phyloP scores from a whole-genome alignment of 2,797 vertebrate genomes.

The Acanthornis magna region DNA sequence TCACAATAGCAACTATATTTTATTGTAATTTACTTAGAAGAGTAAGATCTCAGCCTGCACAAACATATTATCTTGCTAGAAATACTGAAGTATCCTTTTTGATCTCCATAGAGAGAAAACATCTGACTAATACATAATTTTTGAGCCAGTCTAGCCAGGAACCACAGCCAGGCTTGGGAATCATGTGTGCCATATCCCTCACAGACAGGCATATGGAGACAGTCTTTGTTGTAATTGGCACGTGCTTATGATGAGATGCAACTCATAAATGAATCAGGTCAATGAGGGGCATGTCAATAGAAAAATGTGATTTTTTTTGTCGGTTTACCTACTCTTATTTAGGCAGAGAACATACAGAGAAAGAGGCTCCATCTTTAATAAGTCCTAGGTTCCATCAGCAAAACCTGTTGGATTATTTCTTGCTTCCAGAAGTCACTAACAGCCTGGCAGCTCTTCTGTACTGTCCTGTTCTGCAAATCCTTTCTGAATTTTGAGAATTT shows the following conservation, averaged over 20 bases:
- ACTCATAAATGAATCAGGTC: neutral
- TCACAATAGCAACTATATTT: neutral
- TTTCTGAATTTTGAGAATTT: neutral
- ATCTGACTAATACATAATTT: neutral
- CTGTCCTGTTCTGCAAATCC: neutral
- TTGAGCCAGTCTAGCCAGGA: neutral
- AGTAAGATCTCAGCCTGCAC: neutral
- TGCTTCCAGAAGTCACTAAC: neutral
- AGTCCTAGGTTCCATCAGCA: neutral
- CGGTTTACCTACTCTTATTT: neutral
- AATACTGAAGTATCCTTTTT: neutral
- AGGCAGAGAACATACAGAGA: neutral
- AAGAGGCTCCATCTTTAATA: neutral
- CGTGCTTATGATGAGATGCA: neutral
- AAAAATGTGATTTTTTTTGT: neutral
- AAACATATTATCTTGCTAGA: neutral
- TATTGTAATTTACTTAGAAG: neutral
- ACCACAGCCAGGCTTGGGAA: neutral
- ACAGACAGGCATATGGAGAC: neutral
- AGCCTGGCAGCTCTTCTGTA: neutral
- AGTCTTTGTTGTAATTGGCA: neutral
- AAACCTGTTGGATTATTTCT: neutral
- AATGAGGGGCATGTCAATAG: neutral
- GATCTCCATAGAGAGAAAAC: neutral
- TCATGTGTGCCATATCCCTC: neutral